Evolutionary conservation across 1,140 invertebrate genomes (phyloP).

Genomic region (Euwallacea fornicatus): DNA sequence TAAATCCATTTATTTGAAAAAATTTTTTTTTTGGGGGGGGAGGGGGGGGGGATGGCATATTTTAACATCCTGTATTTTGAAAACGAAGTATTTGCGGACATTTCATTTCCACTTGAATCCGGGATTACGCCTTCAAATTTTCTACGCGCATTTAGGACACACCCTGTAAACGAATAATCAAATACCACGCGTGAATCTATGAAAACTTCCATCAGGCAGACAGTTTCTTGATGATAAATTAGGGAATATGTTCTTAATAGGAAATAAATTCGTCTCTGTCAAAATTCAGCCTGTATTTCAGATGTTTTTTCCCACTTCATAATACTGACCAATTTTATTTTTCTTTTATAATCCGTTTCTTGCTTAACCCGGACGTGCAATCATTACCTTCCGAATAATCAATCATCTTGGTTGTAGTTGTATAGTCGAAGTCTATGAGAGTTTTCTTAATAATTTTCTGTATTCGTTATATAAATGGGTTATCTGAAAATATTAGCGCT

Average conservation of each 20-base stretch:
- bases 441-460: conserved; percentile 12
- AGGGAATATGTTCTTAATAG: conserved; percentile 35
- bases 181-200: conserved; percentile 13
- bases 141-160: too few relatives aligned
- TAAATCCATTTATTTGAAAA: too few relatives aligned
- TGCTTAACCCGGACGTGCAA: conserved; percentile 32
- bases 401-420: conserved; percentile 29
- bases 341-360: conserved; percentile 38
- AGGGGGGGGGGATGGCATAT: too few relatives aligned
- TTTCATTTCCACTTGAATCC: too few relatives aligned
- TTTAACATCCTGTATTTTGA: too few relatives aligned
- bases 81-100: too few relatives aligned
- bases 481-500: conserved; percentile 2
- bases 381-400: conserved; percentile 34
- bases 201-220: conserved; percentile 20
- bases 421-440: conserved; percentile 21
- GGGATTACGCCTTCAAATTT: not conserved
- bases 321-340: conserved; percentile 38
- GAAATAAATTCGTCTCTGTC: conserved; percentile 38
- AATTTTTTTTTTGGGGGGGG: too few relatives aligned
- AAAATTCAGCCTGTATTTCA: conserved; percentile 33
- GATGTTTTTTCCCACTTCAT: conserved; percentile 38
- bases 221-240: conserved; percentile 31
- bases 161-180: conserved; percentile 10
- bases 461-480: conserved; percentile 1